phyloP scores from a whole-genome alignment of 2,797 vertebrate species.

The Microtus californicus region DNA sequence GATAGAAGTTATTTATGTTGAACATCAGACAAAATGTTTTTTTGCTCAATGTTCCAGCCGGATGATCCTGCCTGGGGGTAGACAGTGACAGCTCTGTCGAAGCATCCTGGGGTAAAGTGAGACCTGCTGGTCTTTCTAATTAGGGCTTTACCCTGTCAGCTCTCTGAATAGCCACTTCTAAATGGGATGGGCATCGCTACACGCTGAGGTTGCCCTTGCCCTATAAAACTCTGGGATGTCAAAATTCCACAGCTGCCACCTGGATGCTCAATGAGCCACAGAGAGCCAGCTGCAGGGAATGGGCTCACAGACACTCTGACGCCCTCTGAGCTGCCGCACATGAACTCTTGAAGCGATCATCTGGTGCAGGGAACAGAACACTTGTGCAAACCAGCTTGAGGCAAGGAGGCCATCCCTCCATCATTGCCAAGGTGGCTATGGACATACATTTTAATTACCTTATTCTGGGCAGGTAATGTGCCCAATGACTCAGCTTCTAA shows the following conservation, averaged over 20 bases:
- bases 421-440: constrained; percentile 2
- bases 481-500: constrained; percentile 51
- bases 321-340: neutral
- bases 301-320: neutral
- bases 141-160: constrained; percentile 58
- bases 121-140: constrained; percentile 66
- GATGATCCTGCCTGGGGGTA: constrained; percentile 70
- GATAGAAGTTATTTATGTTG: constrained; percentile 68
- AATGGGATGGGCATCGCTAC: neutral
- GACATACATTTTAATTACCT: constrained; percentile 67
- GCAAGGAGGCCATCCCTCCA: constrained; percentile 20
- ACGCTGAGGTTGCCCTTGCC: neutral
- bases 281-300: constrained; percentile 35
- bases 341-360: constrained; percentile 3
- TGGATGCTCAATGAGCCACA: constrained; percentile 53
- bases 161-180: constrained; percentile 42
- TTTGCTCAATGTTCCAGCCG: constrained; percentile 56
- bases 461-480: constrained; percentile 58
- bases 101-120: neutral
- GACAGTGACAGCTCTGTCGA: constrained; percentile 62
- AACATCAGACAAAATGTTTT: constrained; percentile 73
- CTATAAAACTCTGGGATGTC: constrained; percentile 52
- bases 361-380: neutral
- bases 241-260: constrained; percentile 60
- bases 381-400: neutral